These are phyloP conservation scores for Tenrec ecaudatus DNA, from an alignment of 2,113 vertebrate species.

Conservation along the genomic window DNA sequence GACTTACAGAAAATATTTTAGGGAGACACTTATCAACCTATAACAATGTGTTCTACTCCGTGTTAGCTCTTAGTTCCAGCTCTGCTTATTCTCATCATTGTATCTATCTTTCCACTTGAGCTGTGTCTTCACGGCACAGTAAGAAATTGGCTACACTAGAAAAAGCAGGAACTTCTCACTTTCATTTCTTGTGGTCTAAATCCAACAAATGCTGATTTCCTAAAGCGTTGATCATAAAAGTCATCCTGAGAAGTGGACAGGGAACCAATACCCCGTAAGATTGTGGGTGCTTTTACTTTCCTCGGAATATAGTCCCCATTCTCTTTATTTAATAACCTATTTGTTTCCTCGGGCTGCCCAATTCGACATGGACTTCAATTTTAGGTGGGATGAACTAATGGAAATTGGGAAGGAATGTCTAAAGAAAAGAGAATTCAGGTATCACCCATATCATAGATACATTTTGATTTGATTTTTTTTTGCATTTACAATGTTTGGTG, in stretches of 20 bases:
- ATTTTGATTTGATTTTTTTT: conserved; percentile 16
- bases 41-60: background rate
- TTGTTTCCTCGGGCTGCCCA: background rate
- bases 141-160: background rate
- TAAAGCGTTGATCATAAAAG: conserved; percentile 51
- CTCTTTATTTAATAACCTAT: background rate
- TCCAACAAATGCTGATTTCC: conserved; percentile 34
- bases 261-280: background rate
- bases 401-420: background rate
- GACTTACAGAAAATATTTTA: background rate
- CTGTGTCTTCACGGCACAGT: conserved; percentile 11
- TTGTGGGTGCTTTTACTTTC: background rate
- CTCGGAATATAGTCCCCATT: background rate
- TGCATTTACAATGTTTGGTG: conserved; percentile 19
- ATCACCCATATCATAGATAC: conserved; percentile 14
- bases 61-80: background rate
- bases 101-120: background rate
- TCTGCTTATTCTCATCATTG: background rate
- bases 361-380: conserved; percentile 21
- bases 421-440: conserved; percentile 2
- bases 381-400: conserved; percentile 50
- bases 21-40: background rate
- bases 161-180: background rate
- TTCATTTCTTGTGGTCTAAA: background rate
- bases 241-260: background rate